These are phyloP conservation scores for Melanostoma mellinum DNA, from an alignment of 2,888 invertebrate species.

Conservation along the genomic window DNA sequence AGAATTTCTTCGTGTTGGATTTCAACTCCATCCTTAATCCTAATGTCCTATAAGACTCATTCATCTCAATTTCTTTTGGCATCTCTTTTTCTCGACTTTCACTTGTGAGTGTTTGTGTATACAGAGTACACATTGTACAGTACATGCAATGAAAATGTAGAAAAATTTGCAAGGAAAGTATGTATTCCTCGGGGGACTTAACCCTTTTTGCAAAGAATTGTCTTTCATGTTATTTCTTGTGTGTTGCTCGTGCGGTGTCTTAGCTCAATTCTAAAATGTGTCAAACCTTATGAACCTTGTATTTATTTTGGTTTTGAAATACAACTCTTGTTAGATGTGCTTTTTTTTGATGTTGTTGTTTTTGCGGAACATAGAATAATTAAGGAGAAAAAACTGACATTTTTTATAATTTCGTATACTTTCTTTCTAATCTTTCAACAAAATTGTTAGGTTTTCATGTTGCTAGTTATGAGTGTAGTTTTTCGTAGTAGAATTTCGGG, in stretches of 20 bases:
- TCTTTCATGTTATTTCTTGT: conserved; percentile 13
- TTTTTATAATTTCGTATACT: not conserved
- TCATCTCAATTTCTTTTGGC: conserved; percentile 58
- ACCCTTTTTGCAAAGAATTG: conserved; percentile 53
- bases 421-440: not conserved
- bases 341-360: conserved; percentile 12
- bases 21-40: not conserved
- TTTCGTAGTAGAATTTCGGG: too few relatives aligned
- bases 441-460: conserved; percentile 34
- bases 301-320: conserved; percentile 27
- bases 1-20: conserved; percentile 14
- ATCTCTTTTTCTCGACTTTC: conserved; percentile 12
- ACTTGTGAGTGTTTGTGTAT: not conserved
- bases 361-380: conserved; percentile 45
- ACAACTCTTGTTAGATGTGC: conserved; percentile 32
- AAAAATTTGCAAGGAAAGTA: conserved; percentile 36
- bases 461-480: not conserved
- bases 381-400: conserved; percentile 31
- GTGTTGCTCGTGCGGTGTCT: not conserved
- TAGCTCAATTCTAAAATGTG: conserved; percentile 43
- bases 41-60: conserved; percentile 34
- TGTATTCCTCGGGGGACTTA: conserved; percentile 53
- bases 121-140: not conserved
- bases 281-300: conserved; percentile 28
- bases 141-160: conserved; percentile 50